Evolutionary conservation across 2,113 vertebrate genomes (phyloP).

Genomic region (Paramormyrops kingsleyae): DNA sequence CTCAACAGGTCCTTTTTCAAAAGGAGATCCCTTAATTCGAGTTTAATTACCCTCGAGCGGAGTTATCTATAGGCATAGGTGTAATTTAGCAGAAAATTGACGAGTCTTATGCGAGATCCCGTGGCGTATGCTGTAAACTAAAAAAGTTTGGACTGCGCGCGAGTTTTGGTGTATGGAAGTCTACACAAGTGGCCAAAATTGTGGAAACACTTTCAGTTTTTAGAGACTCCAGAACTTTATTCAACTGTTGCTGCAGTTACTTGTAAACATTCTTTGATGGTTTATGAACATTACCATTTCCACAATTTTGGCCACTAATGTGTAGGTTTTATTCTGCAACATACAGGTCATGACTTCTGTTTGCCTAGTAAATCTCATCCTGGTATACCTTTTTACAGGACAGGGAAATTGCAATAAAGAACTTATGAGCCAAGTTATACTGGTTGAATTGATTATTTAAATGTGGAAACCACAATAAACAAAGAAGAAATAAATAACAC

Average conservation of each 20-base stretch:
- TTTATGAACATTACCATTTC: too few species aligned
- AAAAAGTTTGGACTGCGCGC: background rate
- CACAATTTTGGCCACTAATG: background rate
- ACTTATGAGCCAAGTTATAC: background rate
- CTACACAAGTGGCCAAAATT: too few species aligned
- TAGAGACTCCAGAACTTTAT: too few species aligned
- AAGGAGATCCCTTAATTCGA: background rate
- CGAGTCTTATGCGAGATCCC: background rate
- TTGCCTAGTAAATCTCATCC: background rate
- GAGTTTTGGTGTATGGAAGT: background rate
- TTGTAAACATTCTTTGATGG: too few species aligned
- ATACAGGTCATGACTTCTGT: background rate
- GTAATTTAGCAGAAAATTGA: background rate
- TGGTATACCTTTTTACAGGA: background rate
- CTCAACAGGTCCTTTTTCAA: slow-evolving; percentile 11
- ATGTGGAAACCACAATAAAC: background rate
- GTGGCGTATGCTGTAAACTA: background rate
- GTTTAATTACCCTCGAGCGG: background rate
- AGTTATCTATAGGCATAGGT: background rate
- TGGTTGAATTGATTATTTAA: background rate
- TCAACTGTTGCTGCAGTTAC: too few species aligned
- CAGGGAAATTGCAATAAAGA: background rate
- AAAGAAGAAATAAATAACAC: background rate
- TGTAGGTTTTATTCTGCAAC: background rate
- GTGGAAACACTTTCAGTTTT: too few species aligned